A percentile compares a stretch with the other conserved stretches of the same genome.
Evolutionary conservation across 2,113 vertebrate species (phyloP).

Genomic region (Aspiorhynchus laticeps): DNA sequence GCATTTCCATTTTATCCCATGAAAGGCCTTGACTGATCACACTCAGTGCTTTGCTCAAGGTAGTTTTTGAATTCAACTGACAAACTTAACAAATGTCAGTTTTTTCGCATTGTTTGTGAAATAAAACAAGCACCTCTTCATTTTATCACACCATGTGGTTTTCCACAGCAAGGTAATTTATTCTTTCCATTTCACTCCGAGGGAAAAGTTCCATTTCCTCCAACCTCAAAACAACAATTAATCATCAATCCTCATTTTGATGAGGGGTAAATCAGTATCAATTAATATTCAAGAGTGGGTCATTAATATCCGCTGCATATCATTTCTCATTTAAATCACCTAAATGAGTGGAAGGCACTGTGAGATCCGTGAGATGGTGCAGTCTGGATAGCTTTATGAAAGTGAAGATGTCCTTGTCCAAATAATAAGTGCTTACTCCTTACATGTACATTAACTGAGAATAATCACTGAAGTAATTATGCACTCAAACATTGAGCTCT

Average conservation of each 20-base stretch:
- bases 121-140: background rate
- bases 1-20: background rate
- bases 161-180: background rate
- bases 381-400: background rate
- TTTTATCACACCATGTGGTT: background rate
- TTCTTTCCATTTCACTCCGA: background rate
- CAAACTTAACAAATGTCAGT: background rate
- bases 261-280: slow-evolving; percentile 42
- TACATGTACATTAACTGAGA: background rate
- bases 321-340: slow-evolving; percentile 48
- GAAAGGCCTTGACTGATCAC: background rate
- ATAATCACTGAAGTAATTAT: slow-evolving; percentile 3
- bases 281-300: slow-evolving; percentile 53
- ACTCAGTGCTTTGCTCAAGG: background rate
- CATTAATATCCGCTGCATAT: slow-evolving; percentile 46
- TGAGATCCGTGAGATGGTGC: background rate
- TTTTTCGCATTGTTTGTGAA: background rate
- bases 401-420: slow-evolving; percentile 40
- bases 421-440: background rate
- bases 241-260: slow-evolving; percentile 37
- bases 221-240: background rate
- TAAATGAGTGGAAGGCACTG: background rate
- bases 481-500: background rate
- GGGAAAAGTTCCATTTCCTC: background rate
- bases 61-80: background rate